Evolutionary conservation across 2,888 invertebrate species (phyloP).

Genomic region (Cataglyphis albicans): DNA sequence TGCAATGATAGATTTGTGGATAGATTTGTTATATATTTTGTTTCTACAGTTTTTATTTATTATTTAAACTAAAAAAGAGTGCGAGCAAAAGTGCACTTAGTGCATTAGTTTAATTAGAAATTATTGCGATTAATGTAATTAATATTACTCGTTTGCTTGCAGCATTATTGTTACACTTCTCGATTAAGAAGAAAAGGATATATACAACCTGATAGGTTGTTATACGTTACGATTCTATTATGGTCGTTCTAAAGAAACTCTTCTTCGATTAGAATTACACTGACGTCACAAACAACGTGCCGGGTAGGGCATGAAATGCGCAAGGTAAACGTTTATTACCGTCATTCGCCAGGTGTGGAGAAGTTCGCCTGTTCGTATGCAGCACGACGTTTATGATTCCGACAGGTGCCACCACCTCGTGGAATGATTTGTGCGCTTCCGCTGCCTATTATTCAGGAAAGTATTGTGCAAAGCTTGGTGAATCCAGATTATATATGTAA

Average conservation of each 20-base stretch:
- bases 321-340: slow-evolving; percentile 16
- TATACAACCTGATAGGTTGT: not conserved
- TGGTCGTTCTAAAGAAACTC: not conserved
- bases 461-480: slow-evolving; percentile 45
- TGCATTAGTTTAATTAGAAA: not conserved
- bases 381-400: slow-evolving; percentile 58
- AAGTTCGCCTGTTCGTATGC: slow-evolving; percentile 61
- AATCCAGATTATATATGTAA: not conserved
- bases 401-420: slow-evolving; percentile 78
- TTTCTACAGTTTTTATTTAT: not conserved
- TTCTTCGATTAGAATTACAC: slow-evolving; percentile 8
- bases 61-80: not conserved
- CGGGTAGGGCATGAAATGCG: slow-evolving; percentile 27
- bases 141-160: not conserved
- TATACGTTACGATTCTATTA: not conserved
- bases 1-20: too few relatives aligned
- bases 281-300: slow-evolving; percentile 19
- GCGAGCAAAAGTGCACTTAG: not conserved
- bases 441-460: slow-evolving; percentile 53
- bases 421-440: slow-evolving; percentile 66
- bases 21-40: not conserved
- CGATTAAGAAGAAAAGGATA: slow-evolving; percentile 7
- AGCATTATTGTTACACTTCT: not conserved
- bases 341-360: not conserved
- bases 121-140: not conserved